phyloP scores from a whole-genome alignment of 2,888 invertebrate species.

The Heliconius ismenius region DNA sequence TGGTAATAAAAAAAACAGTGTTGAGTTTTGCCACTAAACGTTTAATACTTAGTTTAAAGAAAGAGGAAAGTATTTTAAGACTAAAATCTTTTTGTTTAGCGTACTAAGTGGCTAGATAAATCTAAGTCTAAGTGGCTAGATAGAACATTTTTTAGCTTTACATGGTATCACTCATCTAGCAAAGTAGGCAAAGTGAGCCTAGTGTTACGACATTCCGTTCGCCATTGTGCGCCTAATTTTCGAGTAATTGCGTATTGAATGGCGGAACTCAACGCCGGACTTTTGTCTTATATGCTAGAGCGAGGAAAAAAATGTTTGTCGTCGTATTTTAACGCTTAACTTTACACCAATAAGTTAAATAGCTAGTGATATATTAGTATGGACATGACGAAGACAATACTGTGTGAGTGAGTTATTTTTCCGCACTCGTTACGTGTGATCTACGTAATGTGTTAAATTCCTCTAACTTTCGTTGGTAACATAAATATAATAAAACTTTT shows the following conservation, averaged over 20 bases:
- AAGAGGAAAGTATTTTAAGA: too few relatives aligned
- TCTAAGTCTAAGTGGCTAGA: too few relatives aligned
- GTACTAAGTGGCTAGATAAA: too few relatives aligned
- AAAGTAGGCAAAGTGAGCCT: too few relatives aligned
- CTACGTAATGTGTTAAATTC: slow-evolving; percentile 22
- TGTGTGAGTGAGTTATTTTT: slow-evolving; percentile 22
- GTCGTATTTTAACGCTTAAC: background rate
- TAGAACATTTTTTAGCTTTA: too few relatives aligned
- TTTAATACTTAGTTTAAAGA: too few relatives aligned
- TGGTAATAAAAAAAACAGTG: background rate
- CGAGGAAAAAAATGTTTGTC: background rate
- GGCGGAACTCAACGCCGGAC: background rate
- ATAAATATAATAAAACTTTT: slow-evolving; percentile 5
- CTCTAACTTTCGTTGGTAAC: background rate
- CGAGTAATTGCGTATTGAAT: background rate
- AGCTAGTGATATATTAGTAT: slow-evolving; percentile 25
- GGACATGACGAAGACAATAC: slow-evolving; percentile 30
- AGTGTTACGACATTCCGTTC: too few relatives aligned
- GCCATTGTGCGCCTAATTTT: too few relatives aligned
- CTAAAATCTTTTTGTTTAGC: too few relatives aligned
- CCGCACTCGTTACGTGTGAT: slow-evolving; percentile 7
- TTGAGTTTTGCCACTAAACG: background rate
- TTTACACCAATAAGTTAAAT: background rate
- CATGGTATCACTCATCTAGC: too few relatives aligned
- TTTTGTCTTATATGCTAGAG: background rate